Percentiles rank a stretch among this genome's conserved stretches.
Evolutionary conservation across 2,113 vertebrate genomes (phyloP).

Genomic region (Smithornis capensis): DNA sequence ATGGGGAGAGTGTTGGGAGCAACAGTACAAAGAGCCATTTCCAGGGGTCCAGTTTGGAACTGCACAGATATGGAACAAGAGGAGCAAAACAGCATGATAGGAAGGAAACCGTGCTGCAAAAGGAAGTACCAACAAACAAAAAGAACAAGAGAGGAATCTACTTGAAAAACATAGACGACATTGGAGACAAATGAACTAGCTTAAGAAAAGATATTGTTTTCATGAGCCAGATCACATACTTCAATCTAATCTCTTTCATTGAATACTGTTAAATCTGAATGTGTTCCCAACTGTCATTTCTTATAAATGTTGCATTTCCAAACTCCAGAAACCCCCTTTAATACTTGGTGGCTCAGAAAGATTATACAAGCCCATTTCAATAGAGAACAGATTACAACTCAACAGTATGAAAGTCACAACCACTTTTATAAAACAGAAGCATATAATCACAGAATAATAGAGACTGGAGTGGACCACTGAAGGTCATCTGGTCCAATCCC

Average conservation of each 20-base stretch:
- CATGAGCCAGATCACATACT: background rate
- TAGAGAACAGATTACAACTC: background rate
- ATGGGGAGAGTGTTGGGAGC: background rate
- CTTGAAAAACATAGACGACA: background rate
- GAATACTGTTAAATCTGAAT: background rate
- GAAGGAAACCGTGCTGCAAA: background rate
- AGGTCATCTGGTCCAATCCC: background rate
- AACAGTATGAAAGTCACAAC: background rate
- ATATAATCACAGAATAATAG: background rate
- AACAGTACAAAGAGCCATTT: background rate
- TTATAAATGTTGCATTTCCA: background rate
- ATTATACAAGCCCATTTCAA: background rate
- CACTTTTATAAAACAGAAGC: background rate
- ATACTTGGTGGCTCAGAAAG: background rate
- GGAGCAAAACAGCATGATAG: accelerated
- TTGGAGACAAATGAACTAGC: background rate
- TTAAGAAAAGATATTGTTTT: background rate
- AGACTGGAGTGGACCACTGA: background rate
- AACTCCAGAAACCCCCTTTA: background rate
- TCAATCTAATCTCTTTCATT: background rate
- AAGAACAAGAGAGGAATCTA: background rate
- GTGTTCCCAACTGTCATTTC: background rate
- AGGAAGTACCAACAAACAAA: background rate
- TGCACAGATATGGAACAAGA: background rate
- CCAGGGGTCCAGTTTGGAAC: background rate